Evolutionary conservation across 2,113 vertebrate species (phyloP).

Genomic region (Sphyrna mokarran): DNA sequence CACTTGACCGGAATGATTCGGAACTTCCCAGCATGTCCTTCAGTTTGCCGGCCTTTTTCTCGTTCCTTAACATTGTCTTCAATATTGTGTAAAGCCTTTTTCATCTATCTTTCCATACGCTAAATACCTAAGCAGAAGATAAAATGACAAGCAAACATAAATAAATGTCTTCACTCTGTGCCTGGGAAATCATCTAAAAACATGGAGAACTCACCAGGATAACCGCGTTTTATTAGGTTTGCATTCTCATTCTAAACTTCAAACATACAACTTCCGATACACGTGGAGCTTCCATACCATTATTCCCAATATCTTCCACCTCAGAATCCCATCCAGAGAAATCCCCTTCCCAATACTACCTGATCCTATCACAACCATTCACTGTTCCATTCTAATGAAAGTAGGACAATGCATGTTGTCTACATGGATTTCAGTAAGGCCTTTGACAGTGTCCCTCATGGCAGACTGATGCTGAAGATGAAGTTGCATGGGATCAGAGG

Average conservation of each 20-base stretch:
- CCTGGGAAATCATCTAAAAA: too few species aligned
- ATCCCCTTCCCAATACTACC: background rate
- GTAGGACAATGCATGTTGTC: too few species aligned
- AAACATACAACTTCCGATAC: background rate
- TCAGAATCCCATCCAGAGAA: background rate
- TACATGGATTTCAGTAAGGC: too few species aligned
- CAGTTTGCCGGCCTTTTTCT: background rate
- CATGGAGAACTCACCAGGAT: too few species aligned
- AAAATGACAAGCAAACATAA: background rate
- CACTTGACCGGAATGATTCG: constrained; percentile 25
- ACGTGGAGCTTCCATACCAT: background rate
- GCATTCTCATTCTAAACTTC: background rate
- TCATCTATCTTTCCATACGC: too few species aligned
- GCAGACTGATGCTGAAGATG: too few species aligned
- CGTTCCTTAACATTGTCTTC: constrained; percentile 12
- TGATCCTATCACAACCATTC: background rate
- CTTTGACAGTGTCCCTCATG: too few species aligned
- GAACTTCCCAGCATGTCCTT: constrained; percentile 29
- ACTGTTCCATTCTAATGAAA: background rate
- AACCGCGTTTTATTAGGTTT: background rate
- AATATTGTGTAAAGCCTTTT: background rate
- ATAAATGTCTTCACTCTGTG: too few species aligned
- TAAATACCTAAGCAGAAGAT: background rate
- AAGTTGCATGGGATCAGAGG: too few species aligned
- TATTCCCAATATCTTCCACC: background rate